phyloP scores from a whole-genome alignment of 2,797 vertebrate species.

The Lycodopsis pacificus region DNA sequence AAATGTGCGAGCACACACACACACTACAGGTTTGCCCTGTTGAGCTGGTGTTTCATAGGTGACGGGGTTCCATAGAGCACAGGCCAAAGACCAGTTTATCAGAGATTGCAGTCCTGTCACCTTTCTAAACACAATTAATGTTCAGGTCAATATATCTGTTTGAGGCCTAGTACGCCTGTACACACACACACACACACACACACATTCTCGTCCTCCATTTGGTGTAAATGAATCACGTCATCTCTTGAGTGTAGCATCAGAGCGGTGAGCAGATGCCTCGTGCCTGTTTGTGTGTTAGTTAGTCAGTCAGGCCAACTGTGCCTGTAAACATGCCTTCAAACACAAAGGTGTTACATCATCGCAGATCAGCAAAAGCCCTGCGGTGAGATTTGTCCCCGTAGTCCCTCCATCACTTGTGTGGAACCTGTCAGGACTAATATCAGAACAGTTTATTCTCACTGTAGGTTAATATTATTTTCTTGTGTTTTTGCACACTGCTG shows the following conservation, averaged over 20 bases:
- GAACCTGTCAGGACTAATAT: not conserved
- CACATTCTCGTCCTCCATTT: conserved; percentile 29
- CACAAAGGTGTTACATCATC: conserved; percentile 42
- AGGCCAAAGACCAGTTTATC: not conserved
- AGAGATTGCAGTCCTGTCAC: not conserved
- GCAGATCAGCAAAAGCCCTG: not conserved
- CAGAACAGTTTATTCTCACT: not conserved
- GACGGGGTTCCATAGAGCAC: not conserved
- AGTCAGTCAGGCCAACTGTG: conserved; percentile 33
- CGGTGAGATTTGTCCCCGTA: not conserved
- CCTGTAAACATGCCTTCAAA: conserved; percentile 56
- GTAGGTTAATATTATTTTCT: not conserved
- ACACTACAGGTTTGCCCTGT: conserved; percentile 10
- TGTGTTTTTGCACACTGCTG: not conserved
- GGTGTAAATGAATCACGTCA: conserved; percentile 75
- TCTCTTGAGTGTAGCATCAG: conserved; percentile 35
- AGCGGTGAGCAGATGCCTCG: conserved; percentile 67
- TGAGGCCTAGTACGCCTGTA: not conserved
- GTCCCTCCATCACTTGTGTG: not conserved
- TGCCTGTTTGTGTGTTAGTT: conserved; percentile 54
- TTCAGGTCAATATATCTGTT: conserved; percentile 5
- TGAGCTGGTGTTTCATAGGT: conserved; percentile 4
- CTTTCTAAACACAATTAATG: not conserved
- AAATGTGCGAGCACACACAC: too few species aligned
- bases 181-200: conserved; percentile 16